Evolutionary conservation across 2,113 vertebrate species (phyloP).

Genomic region (Gasterosteus aculeatus): DNA sequence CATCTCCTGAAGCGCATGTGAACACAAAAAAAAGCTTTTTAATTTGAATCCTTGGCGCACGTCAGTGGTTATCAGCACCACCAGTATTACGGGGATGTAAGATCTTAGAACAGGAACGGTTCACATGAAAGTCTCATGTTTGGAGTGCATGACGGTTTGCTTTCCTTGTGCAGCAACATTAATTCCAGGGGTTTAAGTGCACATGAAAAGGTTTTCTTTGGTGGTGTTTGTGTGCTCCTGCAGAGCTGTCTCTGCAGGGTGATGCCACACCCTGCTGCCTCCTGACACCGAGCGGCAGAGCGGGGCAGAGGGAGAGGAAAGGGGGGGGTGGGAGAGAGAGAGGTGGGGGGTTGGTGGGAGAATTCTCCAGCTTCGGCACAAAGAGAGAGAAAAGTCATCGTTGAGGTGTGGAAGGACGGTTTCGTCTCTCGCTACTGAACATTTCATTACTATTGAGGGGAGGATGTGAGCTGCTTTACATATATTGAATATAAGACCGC

Average conservation of each 20-base stretch:
- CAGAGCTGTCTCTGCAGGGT: slow-evolving; percentile 46
- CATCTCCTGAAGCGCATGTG: slow-evolving; percentile 7
- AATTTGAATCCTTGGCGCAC: slow-evolving; percentile 37
- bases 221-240: slow-evolving; percentile 6
- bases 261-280: slow-evolving; percentile 71
- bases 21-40: slow-evolving; percentile 33
- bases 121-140: background rate
- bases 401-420: slow-evolving; percentile 54
- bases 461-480: slow-evolving; percentile 12
- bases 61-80: background rate
- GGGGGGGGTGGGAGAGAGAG: background rate
- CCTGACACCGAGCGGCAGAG: slow-evolving; percentile 27
- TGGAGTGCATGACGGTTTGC: background rate
- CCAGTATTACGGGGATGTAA: background rate
- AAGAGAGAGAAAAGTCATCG: slow-evolving; percentile 29
- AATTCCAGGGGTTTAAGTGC: background rate
- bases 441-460: slow-evolving; percentile 21
- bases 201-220: slow-evolving; percentile 15
- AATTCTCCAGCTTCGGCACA: slow-evolving; percentile 38
- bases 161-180: background rate
- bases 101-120: background rate
- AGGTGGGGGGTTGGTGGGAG: slow-evolving; percentile 27
- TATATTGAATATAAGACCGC: background rate
- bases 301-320: slow-evolving; percentile 9
- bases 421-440: slow-evolving; percentile 17